Evolutionary conservation across 2,113 vertebrate species (phyloP).

Genomic region (Tamias sibiricus): DNA sequence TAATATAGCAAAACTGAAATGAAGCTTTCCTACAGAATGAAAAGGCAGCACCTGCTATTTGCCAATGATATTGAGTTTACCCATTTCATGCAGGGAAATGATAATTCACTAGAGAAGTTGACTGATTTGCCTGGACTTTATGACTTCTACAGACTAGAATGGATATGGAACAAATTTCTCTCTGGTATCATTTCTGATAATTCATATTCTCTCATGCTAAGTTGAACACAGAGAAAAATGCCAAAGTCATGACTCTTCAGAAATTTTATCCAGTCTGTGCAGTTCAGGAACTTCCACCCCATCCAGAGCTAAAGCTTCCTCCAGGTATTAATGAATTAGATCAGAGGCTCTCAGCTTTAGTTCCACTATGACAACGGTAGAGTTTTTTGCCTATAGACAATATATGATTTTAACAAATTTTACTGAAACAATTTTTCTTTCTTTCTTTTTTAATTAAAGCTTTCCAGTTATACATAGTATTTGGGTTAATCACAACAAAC

Average conservation of each 20-base stretch:
- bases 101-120: neutral
- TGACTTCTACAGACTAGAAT: neutral
- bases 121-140: neutral
- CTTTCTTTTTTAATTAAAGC: no score
- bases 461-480: no score
- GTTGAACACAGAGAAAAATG: neutral
- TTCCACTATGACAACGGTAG: neutral
- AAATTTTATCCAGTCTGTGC: neutral
- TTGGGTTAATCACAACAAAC: no score
- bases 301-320: neutral
- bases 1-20: neutral
- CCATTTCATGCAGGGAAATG: neutral
- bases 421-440: no score
- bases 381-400: neutral
- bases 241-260: neutral
- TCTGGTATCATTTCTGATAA: neutral
- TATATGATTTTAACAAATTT: neutral
- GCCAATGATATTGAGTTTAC: neutral
- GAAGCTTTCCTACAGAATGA: neutral
- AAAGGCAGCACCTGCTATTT: neutral
- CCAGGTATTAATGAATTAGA: neutral
- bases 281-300: neutral
- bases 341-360: neutral
- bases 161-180: neutral
- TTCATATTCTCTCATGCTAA: neutral